Evolutionary conservation across 2,888 invertebrate genomes (phyloP).

Genomic region (Syrphus vitripennis): DNA sequence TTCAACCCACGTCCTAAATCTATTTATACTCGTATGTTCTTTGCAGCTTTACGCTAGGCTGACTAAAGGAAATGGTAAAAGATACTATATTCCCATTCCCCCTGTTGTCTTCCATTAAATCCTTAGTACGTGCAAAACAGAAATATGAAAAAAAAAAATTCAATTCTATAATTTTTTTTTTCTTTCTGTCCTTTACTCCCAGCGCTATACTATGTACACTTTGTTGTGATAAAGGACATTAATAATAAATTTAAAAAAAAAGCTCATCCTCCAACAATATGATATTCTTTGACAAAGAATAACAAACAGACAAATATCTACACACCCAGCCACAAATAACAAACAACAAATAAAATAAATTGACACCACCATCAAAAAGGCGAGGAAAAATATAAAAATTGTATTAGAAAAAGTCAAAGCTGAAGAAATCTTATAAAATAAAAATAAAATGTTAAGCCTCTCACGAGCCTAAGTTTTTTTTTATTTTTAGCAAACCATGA

Average conservation of each 20-base stretch:
- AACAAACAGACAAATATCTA: neutral
- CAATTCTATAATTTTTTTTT: neutral
- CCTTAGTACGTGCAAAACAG: constrained; percentile 4
- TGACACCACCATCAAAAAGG: constrained; percentile 50
- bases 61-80: neutral
- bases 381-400: constrained; percentile 10
- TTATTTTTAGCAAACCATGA: constrained; percentile 14
- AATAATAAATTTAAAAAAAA: constrained; percentile 40
- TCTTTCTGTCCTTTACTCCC: neutral
- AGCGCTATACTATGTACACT: neutral
- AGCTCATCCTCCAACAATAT: constrained; percentile 8
- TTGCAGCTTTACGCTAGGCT: constrained; percentile 16
- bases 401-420: constrained; percentile 2
- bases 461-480: neutral
- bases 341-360: constrained; percentile 46
- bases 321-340: constrained; percentile 9
- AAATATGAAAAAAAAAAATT: neutral
- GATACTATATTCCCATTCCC: neutral
- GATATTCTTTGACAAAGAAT: constrained; percentile 16
- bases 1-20: constrained; percentile 14
- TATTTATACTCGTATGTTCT: constrained; percentile 17
- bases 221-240: constrained; percentile 28
- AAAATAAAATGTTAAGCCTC: constrained; percentile 13
- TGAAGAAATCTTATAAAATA: neutral
- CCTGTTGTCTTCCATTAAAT: neutral